Conservation (phyloP, 2,797 vertebrate genomes). For the Ficedula albicollis region DNA sequence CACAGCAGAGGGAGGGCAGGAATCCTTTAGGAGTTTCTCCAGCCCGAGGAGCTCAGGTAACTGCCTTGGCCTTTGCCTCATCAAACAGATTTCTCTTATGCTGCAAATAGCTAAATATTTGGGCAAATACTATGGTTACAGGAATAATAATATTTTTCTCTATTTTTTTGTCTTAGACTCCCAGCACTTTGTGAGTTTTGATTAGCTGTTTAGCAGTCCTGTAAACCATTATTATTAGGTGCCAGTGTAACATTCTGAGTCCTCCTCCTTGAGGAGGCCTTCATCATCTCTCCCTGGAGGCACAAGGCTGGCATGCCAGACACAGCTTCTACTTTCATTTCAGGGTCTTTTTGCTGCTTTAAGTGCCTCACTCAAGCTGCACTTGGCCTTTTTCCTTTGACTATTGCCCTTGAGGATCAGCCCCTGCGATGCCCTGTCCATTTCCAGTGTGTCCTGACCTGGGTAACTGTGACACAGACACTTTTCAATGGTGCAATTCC, state of each 20-base stretch:
- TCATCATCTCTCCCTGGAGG: not conserved
- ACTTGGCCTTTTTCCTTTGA: not conserved
- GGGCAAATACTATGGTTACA: not conserved
- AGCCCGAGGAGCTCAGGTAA: not conserved
- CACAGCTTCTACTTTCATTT: not conserved
- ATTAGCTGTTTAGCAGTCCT: not conserved
- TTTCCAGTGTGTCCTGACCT: not conserved
- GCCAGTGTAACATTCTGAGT: not conserved
- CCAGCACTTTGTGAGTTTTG: not conserved
- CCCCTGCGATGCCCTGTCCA: not conserved
- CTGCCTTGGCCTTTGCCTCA: not conserved
- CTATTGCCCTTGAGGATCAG: not conserved
- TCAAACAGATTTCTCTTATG: not conserved
- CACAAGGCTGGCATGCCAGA: not conserved
- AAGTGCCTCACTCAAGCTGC: not conserved
- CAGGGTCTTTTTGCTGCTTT: not conserved
- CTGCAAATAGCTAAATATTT: not conserved
- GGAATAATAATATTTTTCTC: not conserved
- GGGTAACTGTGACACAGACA: not conserved
- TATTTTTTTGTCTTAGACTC: not conserved
- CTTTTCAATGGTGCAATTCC: not conserved
- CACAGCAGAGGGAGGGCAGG: not conserved
- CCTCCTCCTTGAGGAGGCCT: not conserved
- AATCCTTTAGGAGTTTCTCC: not conserved
- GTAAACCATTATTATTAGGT: not conserved